phyloP scores from a whole-genome alignment of 2,113 vertebrate species.

The Illadopsis cleaveri region DNA sequence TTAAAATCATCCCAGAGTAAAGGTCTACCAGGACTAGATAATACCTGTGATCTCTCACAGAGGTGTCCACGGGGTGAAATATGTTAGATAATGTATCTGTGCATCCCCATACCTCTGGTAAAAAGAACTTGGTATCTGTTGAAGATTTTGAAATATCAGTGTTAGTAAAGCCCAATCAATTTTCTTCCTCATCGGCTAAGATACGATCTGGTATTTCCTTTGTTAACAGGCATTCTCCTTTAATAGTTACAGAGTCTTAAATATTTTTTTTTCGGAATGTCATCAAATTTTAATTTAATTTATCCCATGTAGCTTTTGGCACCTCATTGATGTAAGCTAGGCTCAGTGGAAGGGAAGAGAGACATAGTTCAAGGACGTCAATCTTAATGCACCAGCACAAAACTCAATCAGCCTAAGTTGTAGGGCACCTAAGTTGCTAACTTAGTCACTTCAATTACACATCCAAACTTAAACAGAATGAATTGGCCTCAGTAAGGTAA shows the following conservation, averaged over 20 bases:
- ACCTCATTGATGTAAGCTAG: not conserved
- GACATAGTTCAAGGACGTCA: not conserved
- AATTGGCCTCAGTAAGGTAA: not conserved
- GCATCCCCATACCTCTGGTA: not conserved
- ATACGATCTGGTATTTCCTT: not conserved
- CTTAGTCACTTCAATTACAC: not conserved
- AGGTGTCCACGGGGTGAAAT: not conserved
- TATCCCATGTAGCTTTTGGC: not conserved
- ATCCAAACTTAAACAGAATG: not conserved
- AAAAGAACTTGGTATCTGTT: not conserved
- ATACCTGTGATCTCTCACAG: not conserved
- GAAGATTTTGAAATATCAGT: not conserved
- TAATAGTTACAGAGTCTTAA: not conserved
- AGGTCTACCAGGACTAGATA: not conserved
- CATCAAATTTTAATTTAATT: not conserved
- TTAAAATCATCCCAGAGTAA: not conserved
- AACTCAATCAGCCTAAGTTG: not conserved
- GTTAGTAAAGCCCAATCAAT: not conserved
- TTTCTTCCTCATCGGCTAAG: not conserved
- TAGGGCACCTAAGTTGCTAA: not conserved
- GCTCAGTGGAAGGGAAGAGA: not conserved
- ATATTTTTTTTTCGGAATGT: not conserved
- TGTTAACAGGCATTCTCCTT: not conserved
- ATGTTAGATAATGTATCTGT: not conserved
- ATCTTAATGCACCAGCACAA: not conserved